These are phyloP conservation scores for Drosophila elegans DNA, from an alignment of 1,140 invertebrate genomes.

Conservation along the genomic window DNA sequence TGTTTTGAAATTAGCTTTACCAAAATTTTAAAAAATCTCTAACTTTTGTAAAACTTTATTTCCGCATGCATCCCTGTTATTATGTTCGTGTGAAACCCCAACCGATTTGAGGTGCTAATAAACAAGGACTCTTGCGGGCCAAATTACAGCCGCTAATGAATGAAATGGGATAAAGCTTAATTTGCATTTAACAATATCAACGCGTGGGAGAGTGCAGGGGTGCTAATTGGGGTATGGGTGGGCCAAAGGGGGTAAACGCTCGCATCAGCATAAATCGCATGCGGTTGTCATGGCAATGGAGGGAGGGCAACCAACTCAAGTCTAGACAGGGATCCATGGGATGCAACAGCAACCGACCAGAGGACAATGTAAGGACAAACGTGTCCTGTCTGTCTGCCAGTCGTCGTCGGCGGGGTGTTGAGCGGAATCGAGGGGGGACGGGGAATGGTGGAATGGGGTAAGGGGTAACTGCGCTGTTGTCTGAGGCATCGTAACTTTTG, in stretches of 20 bases:
- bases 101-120: constrained; percentile 54
- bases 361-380: constrained; percentile 82
- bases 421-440: neutral
- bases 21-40: neutral
- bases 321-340: constrained; percentile 36
- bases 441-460: neutral
- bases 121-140: constrained; percentile 54
- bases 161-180: constrained; percentile 82
- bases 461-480: constrained; percentile 21
- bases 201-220: constrained; percentile 37
- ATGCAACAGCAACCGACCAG: constrained; percentile 55
- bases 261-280: constrained; percentile 74
- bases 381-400: constrained; percentile 63
- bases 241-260: constrained; percentile 39
- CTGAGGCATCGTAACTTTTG: constrained; percentile 70
- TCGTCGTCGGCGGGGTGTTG: neutral
- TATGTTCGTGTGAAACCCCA: constrained; percentile 14
- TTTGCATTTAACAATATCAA: constrained; percentile 84
- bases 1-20: neutral
- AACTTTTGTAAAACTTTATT: neutral
- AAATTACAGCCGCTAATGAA: constrained; percentile 79
- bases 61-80: constrained; percentile 15
- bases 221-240: constrained; percentile 14
- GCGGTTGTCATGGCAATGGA: constrained; percentile 74
- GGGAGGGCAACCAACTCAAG: constrained; percentile 43